Evolutionary conservation across 1,140 invertebrate species (phyloP).

Genomic region (Drosophila jambulina): DNA sequence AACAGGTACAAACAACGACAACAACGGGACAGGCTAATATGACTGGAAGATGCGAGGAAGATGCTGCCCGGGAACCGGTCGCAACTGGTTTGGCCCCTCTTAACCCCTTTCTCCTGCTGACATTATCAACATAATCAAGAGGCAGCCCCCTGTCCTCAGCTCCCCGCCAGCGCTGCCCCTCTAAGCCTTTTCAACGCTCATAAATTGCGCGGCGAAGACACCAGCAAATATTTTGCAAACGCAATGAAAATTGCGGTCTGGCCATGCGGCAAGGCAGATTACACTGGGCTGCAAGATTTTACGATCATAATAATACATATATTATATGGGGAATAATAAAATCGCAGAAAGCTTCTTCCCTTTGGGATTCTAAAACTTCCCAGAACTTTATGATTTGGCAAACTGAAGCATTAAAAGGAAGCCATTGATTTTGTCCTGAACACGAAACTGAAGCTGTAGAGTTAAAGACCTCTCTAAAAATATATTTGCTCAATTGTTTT

Average conservation of each 20-base stretch:
- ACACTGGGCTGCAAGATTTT: slow-evolving; percentile 2
- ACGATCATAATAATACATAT: slow-evolving; percentile 3
- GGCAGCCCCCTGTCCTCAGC: slow-evolving; percentile 20
- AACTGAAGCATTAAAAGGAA: neutral
- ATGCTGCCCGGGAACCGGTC: slow-evolving; percentile 59
- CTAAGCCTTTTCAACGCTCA: slow-evolving; percentile 83
- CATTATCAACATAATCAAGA: slow-evolving; percentile 83
- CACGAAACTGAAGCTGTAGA: too few relatives aligned
- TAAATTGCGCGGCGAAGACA: slow-evolving; percentile 71
- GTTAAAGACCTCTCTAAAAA: neutral
- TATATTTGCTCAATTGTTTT: neutral
- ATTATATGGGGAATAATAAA: slow-evolving; percentile 9
- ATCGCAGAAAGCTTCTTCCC: neutral
- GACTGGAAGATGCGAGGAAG: slow-evolving; percentile 53
- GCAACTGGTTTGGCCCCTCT: slow-evolving; percentile 37
- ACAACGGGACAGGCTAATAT: slow-evolving; percentile 80
- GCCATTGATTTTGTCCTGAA: neutral
- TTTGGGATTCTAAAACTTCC: neutral
- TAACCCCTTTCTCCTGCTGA: slow-evolving; percentile 50
- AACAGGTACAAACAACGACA: slow-evolving; percentile 38
- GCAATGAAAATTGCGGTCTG: slow-evolving; percentile 61
- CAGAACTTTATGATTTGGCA: neutral
- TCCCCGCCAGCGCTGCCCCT: neutral
- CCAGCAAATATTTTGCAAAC: slow-evolving; percentile 79
- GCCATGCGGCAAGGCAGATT: slow-evolving; percentile 53